Evolutionary conservation across 2,888 invertebrate genomes (phyloP).

Genomic region (Arctia plantaginis): DNA sequence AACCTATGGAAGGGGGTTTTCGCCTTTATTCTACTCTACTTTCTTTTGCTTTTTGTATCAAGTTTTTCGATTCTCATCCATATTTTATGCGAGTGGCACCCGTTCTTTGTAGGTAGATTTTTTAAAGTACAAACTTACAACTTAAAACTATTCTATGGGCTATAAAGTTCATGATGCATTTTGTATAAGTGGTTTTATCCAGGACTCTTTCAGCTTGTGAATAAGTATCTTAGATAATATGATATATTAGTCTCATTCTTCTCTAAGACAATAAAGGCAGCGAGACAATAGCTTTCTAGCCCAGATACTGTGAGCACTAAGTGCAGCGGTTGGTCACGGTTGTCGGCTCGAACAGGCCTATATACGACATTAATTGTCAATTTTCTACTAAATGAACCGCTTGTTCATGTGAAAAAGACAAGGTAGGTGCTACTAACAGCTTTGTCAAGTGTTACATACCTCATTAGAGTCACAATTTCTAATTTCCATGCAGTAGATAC

Average conservation of each 20-base stretch:
- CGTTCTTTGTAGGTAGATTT: neutral
- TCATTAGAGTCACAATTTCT: neutral
- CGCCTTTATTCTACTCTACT: neutral
- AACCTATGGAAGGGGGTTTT: neutral
- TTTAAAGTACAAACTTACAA: neutral
- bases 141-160: neutral
- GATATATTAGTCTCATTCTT: constrained; percentile 23
- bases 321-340: constrained; percentile 40
- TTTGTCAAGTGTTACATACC: neutral
- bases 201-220: neutral
- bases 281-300: constrained; percentile 49
- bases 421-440: neutral
- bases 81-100: neutral
- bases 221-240: constrained; percentile 5
- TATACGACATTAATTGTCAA: constrained; percentile 50
- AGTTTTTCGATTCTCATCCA: neutral
- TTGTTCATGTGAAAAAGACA: constrained; percentile 1
- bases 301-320: constrained; percentile 46
- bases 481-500: neutral
- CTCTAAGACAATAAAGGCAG: constrained; percentile 19
- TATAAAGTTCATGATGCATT: neutral
- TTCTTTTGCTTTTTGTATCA: neutral
- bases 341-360: constrained; percentile 32
- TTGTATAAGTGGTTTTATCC: neutral
- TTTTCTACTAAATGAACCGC: constrained; percentile 44